These are phyloP conservation scores for Ammospiza maritima DNA, from an alignment of 2,797 vertebrate genomes.

Conservation along the genomic window DNA sequence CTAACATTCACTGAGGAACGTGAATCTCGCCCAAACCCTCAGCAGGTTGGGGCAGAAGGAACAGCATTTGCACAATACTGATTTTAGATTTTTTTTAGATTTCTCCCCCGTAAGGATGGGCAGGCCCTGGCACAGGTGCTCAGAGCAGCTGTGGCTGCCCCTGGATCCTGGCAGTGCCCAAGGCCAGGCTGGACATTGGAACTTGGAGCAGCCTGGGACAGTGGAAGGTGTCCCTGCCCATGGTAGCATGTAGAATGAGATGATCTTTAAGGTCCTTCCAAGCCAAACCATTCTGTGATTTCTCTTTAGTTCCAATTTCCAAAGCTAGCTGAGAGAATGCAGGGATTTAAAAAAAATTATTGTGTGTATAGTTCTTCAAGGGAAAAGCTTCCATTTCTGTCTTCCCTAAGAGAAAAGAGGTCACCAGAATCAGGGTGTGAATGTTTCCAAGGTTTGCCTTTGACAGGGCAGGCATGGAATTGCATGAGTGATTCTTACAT, in stretches of 20 bases:
- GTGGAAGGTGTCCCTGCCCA: not conserved
- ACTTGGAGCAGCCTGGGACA: accelerated
- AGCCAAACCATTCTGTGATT: not conserved
- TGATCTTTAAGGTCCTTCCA: not conserved
- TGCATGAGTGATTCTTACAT: not conserved
- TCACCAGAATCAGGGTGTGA: constrained; percentile 46
- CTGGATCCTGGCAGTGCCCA: not conserved
- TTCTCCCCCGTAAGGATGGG: not conserved
- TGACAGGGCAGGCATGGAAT: not conserved
- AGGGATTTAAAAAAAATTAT: not conserved
- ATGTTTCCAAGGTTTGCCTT: not conserved
- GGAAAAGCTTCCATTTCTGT: not conserved
- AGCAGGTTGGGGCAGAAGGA: not conserved
- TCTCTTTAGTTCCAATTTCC: not conserved
- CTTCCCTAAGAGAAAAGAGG: constrained; percentile 11
- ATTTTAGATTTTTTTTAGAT: not conserved
- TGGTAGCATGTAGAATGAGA: accelerated
- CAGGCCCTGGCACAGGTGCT: not conserved
- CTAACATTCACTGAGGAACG: accelerated
- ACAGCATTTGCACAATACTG: not conserved
- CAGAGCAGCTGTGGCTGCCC: not conserved
- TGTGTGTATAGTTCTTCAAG: not conserved
- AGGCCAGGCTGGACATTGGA: not conserved
- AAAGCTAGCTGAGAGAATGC: not conserved
- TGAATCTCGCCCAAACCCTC: not conserved